Evolutionary conservation across 1,140 invertebrate genomes (phyloP).

Genomic region (Ladona fulva): DNA sequence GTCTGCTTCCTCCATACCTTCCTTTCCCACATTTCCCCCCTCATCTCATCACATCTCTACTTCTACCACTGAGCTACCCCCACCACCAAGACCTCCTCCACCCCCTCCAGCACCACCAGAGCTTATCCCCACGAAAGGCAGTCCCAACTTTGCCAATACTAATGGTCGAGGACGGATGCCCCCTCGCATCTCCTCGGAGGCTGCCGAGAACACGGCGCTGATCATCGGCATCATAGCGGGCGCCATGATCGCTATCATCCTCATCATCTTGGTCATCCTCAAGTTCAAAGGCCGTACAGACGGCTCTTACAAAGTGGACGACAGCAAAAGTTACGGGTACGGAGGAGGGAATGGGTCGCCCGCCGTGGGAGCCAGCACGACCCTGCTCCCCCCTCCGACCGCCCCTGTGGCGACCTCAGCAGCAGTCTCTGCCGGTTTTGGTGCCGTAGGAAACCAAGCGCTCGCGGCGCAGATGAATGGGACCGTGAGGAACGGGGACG

Average conservation of each 20-base stretch:
- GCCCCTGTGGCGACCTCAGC: slow-evolving; percentile 34
- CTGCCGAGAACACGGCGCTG: slow-evolving; percentile 55
- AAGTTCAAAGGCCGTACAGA: slow-evolving; percentile 82
- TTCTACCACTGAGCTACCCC: slow-evolving; percentile 19
- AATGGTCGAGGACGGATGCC: slow-evolving; percentile 24
- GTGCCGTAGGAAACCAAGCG: not conserved
- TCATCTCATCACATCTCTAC: slow-evolving; percentile 22
- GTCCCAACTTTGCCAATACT: not conserved
- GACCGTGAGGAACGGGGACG: slow-evolving; percentile 37
- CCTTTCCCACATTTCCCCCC: slow-evolving; percentile 23
- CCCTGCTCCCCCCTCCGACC: slow-evolving; percentile 20
- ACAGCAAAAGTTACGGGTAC: slow-evolving; percentile 59
- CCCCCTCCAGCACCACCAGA: slow-evolving; percentile 18
- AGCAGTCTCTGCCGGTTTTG: slow-evolving; percentile 16
- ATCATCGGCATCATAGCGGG: slow-evolving; percentile 69
- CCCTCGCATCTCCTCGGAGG: slow-evolving; percentile 58
- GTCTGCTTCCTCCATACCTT: slow-evolving; percentile 14
- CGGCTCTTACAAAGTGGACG: slow-evolving; percentile 83
- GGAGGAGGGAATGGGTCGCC: slow-evolving; percentile 31
- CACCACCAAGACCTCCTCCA: slow-evolving; percentile 16
- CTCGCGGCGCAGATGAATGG: slow-evolving; percentile 32
- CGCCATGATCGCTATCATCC: slow-evolving; percentile 80
- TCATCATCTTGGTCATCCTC: slow-evolving; percentile 81
- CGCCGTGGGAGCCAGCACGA: not conserved
- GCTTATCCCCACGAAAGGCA: slow-evolving; percentile 14